Evolutionary conservation across 2,888 invertebrate genomes (phyloP).

Genomic region (Punctoribates punctum): DNA sequence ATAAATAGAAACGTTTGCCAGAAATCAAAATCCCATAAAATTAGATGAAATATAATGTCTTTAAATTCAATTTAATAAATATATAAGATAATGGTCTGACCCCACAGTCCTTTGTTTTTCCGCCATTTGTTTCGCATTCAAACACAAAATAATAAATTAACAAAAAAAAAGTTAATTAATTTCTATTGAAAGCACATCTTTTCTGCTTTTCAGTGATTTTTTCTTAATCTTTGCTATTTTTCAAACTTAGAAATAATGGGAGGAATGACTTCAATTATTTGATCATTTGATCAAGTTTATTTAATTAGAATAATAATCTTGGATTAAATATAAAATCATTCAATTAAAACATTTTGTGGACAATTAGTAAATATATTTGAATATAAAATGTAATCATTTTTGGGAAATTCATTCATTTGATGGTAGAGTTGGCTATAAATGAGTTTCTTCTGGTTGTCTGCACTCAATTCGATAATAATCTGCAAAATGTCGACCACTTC

Average conservation of each 20-base stretch:
- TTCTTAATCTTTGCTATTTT: too few relatives aligned
- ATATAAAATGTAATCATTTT: not conserved
- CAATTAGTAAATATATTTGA: not conserved
- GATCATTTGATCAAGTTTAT: too few relatives aligned
- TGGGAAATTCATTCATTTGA: not conserved
- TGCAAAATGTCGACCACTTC: constrained; percentile 33
- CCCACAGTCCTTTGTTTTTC: not conserved
- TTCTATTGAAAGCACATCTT: not conserved
- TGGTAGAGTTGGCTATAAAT: constrained; percentile 20
- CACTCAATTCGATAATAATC: constrained; percentile 17
- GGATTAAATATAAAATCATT: not conserved
- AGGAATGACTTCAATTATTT: too few relatives aligned
- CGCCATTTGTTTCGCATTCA: not conserved
- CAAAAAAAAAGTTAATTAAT: not conserved
- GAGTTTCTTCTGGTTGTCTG: not conserved
- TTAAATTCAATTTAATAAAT: not conserved
- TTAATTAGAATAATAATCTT: too few relatives aligned
- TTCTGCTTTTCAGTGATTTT: too few relatives aligned
- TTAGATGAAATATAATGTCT: constrained; percentile 17
- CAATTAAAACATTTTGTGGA: not conserved
- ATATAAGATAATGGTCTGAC: not conserved
- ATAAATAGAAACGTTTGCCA: constrained; percentile 11
- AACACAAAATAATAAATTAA: not conserved
- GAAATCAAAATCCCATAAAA: constrained; percentile 19
- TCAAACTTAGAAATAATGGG: too few relatives aligned